These are phyloP conservation scores for Haemorhous mexicanus DNA, from an alignment of 2,113 vertebrate species.

Conservation along the genomic window DNA sequence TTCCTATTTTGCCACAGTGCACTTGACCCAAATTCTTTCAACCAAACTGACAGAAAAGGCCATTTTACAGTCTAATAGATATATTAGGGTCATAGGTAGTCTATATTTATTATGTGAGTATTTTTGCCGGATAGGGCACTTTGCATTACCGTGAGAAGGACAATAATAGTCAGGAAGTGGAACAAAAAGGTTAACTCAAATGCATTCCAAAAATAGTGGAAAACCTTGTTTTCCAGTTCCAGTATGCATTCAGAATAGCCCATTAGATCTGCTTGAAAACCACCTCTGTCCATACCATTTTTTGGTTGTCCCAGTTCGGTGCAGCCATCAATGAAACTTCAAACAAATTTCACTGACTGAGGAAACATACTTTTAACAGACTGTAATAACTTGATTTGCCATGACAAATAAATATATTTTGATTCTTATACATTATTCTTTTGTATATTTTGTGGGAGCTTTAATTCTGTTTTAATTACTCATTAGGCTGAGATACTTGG, in stretches of 20 bases:
- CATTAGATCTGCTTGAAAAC: neutral
- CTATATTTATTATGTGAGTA: neutral
- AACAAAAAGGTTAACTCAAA: neutral
- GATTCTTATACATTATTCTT: neutral
- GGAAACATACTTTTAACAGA: neutral
- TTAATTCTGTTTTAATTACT: neutral
- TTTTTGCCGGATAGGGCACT: neutral
- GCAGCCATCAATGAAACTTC: neutral
- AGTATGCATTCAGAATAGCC: neutral
- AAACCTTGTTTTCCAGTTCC: neutral
- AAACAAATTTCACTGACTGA: neutral
- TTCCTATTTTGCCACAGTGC: neutral
- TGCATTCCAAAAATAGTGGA: neutral
- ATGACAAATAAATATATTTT: neutral
- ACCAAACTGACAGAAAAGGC: neutral
- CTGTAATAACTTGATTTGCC: neutral
- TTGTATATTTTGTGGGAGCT: neutral
- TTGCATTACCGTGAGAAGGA: neutral
- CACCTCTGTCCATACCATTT: neutral
- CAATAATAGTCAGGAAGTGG: neutral
- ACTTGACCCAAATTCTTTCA: slow-evolving; percentile 13
- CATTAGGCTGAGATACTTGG: neutral
- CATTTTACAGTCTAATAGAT: neutral
- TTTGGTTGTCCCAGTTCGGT: neutral
- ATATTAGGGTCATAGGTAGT: neutral